Percentiles rank a stretch among this genome's conserved stretches.
Conservation (phyloP, 2,113 vertebrate genomes). For the Mobula birostris region DNA sequence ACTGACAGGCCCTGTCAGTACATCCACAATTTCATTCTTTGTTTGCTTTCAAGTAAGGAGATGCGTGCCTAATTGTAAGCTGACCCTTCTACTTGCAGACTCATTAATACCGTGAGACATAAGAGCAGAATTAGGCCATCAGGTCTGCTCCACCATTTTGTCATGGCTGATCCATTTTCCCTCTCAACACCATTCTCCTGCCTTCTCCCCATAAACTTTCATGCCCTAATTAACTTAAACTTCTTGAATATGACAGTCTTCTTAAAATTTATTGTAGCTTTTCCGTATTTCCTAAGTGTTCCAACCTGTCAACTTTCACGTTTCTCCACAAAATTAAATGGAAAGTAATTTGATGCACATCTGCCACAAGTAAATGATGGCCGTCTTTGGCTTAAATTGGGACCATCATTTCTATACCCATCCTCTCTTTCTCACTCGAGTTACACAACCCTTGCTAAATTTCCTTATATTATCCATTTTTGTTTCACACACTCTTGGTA, state of each 20-base stretch:
- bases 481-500: neutral
- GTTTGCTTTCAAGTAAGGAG: neutral
- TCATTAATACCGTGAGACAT: no score
- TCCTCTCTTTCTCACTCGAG: neutral
- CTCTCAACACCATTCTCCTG: no score
- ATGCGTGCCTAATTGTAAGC: neutral
- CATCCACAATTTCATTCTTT: neutral
- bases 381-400: neutral
- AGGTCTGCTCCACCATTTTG: no score
- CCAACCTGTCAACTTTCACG: neutral
- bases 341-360: neutral
- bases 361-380: neutral
- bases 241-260: no score
- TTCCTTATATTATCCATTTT: neutral
- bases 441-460: neutral
- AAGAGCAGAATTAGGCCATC: no score
- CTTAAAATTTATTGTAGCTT: no score
- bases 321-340: no score
- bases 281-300: no score
- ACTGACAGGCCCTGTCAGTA: neutral
- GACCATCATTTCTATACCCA: neutral
- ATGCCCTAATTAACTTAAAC: no score
- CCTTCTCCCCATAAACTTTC: no score
- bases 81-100: neutral
- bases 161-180: no score